phyloP scores from a whole-genome alignment of 2,888 invertebrate species.

The Tromatobia lineatoria region DNA sequence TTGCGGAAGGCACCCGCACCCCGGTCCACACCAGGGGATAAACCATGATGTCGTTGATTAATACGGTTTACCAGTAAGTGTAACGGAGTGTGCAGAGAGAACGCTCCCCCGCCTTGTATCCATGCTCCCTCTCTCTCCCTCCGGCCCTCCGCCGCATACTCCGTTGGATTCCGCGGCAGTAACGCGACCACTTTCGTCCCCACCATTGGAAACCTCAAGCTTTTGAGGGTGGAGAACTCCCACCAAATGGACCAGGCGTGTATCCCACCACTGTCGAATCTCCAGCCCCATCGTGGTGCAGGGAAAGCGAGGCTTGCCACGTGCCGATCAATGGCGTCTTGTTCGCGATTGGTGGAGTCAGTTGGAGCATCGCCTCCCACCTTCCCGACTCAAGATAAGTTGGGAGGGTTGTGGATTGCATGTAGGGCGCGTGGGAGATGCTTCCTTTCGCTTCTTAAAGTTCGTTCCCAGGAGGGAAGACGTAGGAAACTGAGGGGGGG shows the following conservation, averaged over 20 bases:
- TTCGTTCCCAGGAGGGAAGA: constrained; percentile 29
- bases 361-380: constrained; percentile 76
- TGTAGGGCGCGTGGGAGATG: constrained; percentile 19
- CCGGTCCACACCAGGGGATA: constrained; percentile 78
- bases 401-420: constrained; percentile 46
- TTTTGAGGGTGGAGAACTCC: constrained; percentile 29
- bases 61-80: constrained; percentile 86
- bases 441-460: constrained; percentile 11
- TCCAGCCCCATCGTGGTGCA: constrained; percentile 55
- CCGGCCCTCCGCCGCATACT: constrained; percentile 63
- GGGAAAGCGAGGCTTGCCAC: constrained; percentile 80
- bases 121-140: constrained; percentile 64
- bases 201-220: constrained; percentile 8
- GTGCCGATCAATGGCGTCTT: constrained; percentile 86
- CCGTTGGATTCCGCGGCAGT: constrained; percentile 50
- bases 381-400: constrained; percentile 68
- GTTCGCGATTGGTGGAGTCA: constrained; percentile 82
- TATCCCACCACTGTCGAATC: neutral
- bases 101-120: constrained; percentile 67
- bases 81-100: constrained; percentile 85
- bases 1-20: constrained; percentile 52
- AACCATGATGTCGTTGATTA: constrained; percentile 86
- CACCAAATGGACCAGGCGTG: constrained; percentile 32
- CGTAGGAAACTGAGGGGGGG: constrained; percentile 39
- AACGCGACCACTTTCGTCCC: constrained; percentile 56